These are phyloP conservation scores for Indicator maculatus DNA, from an alignment of 2,113 vertebrate genomes.

Conservation along the genomic window DNA sequence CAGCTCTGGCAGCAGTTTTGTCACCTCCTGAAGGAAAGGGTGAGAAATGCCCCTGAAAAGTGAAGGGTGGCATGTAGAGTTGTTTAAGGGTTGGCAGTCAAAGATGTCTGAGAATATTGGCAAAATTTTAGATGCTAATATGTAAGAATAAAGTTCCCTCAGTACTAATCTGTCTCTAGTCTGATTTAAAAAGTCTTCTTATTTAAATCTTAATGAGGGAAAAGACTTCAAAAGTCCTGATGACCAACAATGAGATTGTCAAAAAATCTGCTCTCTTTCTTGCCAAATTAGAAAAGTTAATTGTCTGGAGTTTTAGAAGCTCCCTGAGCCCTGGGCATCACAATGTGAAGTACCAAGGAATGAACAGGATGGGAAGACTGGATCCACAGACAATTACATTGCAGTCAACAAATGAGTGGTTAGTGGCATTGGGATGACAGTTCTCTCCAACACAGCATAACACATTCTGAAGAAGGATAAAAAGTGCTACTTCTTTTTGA, in stretches of 20 bases:
- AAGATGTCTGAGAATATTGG: not conserved
- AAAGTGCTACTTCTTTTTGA: not conserved
- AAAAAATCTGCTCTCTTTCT: not conserved
- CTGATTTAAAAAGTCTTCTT: not conserved
- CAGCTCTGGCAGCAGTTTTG: not conserved
- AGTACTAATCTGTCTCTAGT: not conserved
- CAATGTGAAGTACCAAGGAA: not conserved
- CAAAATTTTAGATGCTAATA: not conserved
- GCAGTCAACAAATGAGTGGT: not conserved
- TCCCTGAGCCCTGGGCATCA: not conserved
- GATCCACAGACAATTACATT: not conserved
- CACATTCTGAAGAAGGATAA: not conserved
- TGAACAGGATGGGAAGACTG: not conserved
- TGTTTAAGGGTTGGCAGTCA: not conserved
- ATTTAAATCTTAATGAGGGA: not conserved
- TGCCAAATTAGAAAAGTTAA: not conserved
- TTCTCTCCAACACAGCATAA: not conserved
- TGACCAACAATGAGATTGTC: not conserved
- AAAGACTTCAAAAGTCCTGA: not conserved
- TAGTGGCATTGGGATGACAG: not conserved
- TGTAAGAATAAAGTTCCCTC: not conserved
- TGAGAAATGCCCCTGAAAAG: not conserved
- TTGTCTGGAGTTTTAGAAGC: not conserved
- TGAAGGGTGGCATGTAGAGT: not conserved
- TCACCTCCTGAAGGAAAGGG: not conserved